Conservation (phyloP, 1,140 invertebrate species). For the Drosophila jambulina region DNA sequence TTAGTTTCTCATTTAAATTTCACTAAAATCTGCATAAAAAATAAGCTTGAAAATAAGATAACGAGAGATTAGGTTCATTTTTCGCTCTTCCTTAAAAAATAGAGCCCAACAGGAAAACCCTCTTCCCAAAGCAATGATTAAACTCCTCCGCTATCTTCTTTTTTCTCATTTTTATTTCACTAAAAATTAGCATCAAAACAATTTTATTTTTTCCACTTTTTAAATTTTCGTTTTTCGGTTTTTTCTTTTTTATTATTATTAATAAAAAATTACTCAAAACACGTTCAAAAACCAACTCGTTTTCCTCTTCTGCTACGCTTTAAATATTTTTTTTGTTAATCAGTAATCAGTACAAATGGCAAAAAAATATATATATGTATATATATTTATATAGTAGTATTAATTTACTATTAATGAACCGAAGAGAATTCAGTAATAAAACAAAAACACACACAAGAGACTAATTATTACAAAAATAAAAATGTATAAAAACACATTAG, state of each 20-base stretch:
- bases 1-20: background rate
- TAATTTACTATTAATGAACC: slow-evolving; percentile 59
- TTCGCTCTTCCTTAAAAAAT: background rate
- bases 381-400: slow-evolving; percentile 56
- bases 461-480: background rate
- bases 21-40: background rate
- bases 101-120: background rate
- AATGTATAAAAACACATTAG: background rate
- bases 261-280: slow-evolving; percentile 41
- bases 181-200: slow-evolving; percentile 78
- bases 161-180: slow-evolving; percentile 55
- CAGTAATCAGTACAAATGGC: slow-evolving; percentile 81
- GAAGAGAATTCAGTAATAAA: slow-evolving; percentile 40
- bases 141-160: slow-evolving; percentile 1
- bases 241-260: slow-evolving; percentile 24
- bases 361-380: slow-evolving; percentile 54
- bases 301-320: slow-evolving; percentile 5
- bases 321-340: slow-evolving; percentile 59
- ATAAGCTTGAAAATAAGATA: background rate
- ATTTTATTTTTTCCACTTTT: slow-evolving; percentile 51
- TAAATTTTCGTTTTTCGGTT: slow-evolving; percentile 40
- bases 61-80: background rate
- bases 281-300: slow-evolving; percentile 19
- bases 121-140: background rate
- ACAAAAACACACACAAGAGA: slow-evolving; percentile 27